A percentile compares a stretch with the other conserved stretches of the same genome.
Evolutionary conservation across 2,797 vertebrate species (phyloP).

Genomic region (Margarornis squamiger): DNA sequence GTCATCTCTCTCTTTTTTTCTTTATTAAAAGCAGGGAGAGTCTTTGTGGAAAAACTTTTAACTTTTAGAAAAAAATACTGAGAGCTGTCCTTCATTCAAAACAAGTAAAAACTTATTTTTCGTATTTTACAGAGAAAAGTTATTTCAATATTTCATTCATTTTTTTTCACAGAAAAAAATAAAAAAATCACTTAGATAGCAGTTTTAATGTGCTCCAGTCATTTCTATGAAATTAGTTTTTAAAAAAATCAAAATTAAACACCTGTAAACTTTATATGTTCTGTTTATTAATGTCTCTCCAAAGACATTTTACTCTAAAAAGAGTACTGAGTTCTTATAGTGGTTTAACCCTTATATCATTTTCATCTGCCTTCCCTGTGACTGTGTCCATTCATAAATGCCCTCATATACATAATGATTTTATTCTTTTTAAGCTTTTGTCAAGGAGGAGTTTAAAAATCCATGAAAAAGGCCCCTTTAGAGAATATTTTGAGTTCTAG

Average conservation of each 20-base stretch:
- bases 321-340: background rate
- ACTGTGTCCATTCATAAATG: background rate
- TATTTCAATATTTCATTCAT: background rate
- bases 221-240: background rate
- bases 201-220: background rate
- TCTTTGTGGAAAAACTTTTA: background rate
- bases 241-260: background rate
- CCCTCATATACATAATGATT: background rate
- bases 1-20: too few relatives aligned
- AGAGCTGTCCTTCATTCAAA: background rate
- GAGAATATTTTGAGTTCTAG: background rate
- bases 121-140: background rate
- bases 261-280: background rate
- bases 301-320: background rate
- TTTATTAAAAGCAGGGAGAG: background rate
- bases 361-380: background rate
- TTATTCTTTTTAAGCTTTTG: background rate
- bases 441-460: background rate
- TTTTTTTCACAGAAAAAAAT: background rate
- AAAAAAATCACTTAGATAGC: background rate
- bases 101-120: background rate
- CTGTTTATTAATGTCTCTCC: background rate
- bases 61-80: background rate
- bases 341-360: background rate
- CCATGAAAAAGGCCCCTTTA: background rate